Evolutionary conservation across 2,113 vertebrate species (phyloP).

Genomic region (Rutilus rutilus): DNA sequence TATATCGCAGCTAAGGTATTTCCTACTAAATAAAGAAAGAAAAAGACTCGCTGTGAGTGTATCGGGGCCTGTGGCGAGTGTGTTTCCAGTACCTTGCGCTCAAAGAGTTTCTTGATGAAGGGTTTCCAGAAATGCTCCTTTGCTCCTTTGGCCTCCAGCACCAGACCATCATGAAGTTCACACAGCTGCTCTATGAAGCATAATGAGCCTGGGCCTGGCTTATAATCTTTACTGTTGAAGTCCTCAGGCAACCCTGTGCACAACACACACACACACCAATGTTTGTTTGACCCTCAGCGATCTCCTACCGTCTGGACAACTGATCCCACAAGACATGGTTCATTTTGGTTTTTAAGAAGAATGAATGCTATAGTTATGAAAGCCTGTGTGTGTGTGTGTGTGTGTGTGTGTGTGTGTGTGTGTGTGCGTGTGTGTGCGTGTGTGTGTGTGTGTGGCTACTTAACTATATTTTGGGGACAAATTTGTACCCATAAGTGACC

Average conservation of each 20-base stretch:
- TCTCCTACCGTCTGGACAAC: not conserved
- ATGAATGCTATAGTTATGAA: not conserved
- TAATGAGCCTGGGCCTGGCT: slow-evolving; percentile 77
- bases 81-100: slow-evolving; percentile 83
- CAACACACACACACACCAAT: slow-evolving; percentile 13
- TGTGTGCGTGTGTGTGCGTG: not conserved
- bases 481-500: no score
- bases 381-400: not conserved
- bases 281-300: not conserved
- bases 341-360: not conserved
- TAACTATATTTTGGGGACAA: no score
- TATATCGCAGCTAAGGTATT: no score
- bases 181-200: slow-evolving; percentile 93
- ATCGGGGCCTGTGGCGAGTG: no score
- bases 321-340: not conserved
- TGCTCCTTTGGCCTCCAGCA: slow-evolving; percentile 94
- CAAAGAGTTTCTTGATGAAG: slow-evolving; percentile 90
- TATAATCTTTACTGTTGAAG: slow-evolving; percentile 84
- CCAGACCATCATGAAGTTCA: slow-evolving; percentile 86
- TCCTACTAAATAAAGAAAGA: no score
- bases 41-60: no score
- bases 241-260: slow-evolving; percentile 86
- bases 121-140: slow-evolving; percentile 98
- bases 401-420: not conserved
- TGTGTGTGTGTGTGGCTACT: not conserved